Percentiles rank a stretch among this genome's conserved stretches.
Conservation (phyloP, 2,113 vertebrate species). For the Percopsis transmontana region DNA sequence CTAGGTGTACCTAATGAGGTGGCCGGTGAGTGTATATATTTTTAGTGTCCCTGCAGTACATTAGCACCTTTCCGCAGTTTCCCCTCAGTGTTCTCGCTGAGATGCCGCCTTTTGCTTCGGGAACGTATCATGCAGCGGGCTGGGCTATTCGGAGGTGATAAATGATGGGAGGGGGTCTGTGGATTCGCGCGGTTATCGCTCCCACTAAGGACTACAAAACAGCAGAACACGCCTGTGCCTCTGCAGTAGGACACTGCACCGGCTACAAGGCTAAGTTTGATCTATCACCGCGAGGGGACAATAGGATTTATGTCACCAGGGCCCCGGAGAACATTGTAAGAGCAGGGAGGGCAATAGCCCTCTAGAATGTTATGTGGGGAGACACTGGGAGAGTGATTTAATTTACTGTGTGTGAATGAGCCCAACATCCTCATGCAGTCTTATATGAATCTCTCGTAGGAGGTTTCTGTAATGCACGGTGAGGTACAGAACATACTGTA, state of each 20-base stretch:
- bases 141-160: slow-evolving; percentile 27
- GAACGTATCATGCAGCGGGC: no score
- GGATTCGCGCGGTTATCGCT: no score
- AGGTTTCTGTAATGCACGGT: slow-evolving; percentile 6
- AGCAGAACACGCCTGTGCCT: slow-evolving; percentile 36
- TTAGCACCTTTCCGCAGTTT: neutral
- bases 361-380: slow-evolving; percentile 18
- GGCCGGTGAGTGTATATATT: no score
- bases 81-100: neutral
- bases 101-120: neutral
- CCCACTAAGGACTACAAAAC: slow-evolving; percentile 35
- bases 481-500: slow-evolving; percentile 32
- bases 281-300: slow-evolving; percentile 28
- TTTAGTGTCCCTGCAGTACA: neutral
- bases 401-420: slow-evolving; percentile 21
- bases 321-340: neutral
- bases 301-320: slow-evolving; percentile 36
- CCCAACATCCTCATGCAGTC: slow-evolving; percentile 27
- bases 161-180: slow-evolving; percentile 27
- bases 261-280: slow-evolving; percentile 35
- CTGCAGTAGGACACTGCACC: slow-evolving; percentile 26
- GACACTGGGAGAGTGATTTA: neutral
- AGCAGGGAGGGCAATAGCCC: slow-evolving; percentile 16
- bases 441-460: slow-evolving; percentile 37
- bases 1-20: no score